Evolutionary conservation across 2,797 vertebrate species (phyloP), one percentile per base, ranked within the genome.

Genomic region (Selene dorsalis): DNA sequence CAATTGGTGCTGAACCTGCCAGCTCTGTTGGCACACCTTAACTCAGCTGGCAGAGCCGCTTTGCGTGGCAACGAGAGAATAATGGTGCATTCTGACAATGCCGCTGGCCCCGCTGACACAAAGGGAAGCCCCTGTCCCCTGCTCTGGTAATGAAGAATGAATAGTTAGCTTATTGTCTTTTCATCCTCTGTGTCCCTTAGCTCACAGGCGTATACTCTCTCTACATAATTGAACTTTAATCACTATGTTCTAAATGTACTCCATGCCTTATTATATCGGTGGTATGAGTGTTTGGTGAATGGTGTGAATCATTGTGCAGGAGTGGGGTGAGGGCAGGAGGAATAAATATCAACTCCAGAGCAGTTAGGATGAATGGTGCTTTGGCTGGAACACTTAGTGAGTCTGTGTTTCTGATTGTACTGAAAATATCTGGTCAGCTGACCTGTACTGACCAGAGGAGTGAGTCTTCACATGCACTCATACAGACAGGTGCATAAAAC

Each of bases 31-130:
- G 89, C 91, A 90, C 85, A 80, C 80, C 78, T 84, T 84, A 73
- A 64, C 87, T 75, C 73, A 69, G 91, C 80, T 93, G 90, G 84
- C 92, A 91, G 83, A n/a, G 17, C 11, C 28, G 63, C 85, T 83
- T 79, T 79, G 79, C 52, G 6, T 85, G 84, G 72, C 83, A 87
- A 82, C 55, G 48, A 70, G 79, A 89, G 90, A 92, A 92, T 92
- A 86, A 91, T 91, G 81, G 88, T 16, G 70, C 74, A 60, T 87
- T 89, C 81, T 92, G 91, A 93, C 90, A 88, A 91, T 86, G 89
- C 82, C 89, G 76, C 69, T 47, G 84, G 69, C 88, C 85, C 87
- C 16, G 75, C 77, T 84, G 89, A 89, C 87, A 87, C 84, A 80
- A 58, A 89, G 87, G 85, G 76, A 75, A 72, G 73, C 76, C 87